phyloP scores from a whole-genome alignment of 2,797 vertebrate genomes.

The Hemitrygon akajei region DNA sequence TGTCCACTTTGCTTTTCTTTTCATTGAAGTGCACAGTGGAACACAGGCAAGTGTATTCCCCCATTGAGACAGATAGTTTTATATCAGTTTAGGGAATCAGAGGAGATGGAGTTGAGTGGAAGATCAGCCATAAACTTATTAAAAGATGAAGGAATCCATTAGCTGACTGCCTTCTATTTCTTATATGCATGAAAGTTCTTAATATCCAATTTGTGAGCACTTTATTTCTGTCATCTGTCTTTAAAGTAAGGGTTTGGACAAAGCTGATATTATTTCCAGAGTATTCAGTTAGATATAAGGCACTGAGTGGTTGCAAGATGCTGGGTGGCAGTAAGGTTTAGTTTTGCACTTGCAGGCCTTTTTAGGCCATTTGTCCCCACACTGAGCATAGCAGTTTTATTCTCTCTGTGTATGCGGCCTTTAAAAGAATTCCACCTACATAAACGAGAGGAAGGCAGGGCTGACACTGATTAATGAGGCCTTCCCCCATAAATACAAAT shows the following conservation, averaged over 20 bases:
- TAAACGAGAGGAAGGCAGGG: slow-evolving; percentile 29
- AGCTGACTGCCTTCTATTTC: no score
- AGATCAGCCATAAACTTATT: no score
- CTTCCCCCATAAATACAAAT: slow-evolving; percentile 27
- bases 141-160: no score
- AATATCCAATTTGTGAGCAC: no score
- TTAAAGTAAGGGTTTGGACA: neutral
- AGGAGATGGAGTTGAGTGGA: no score
- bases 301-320: neutral
- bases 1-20: no score
- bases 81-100: no score
- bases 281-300: neutral
- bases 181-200: no score
- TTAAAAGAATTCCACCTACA: slow-evolving; percentile 33
- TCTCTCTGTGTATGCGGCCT: neutral
- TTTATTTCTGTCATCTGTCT: neutral
- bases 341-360: neutral
- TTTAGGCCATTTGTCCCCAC: neutral
- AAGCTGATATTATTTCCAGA: neutral
- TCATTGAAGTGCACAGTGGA: no score
- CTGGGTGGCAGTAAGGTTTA: neutral
- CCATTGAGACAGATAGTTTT: no score
- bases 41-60: no score
- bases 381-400: neutral
- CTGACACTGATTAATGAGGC: slow-evolving; percentile 35